A percentile compares a stretch with the other conserved stretches of the same genome.
phyloP scores from a whole-genome alignment of 2,113 vertebrate species.

The Peromyscus maniculatus region DNA sequence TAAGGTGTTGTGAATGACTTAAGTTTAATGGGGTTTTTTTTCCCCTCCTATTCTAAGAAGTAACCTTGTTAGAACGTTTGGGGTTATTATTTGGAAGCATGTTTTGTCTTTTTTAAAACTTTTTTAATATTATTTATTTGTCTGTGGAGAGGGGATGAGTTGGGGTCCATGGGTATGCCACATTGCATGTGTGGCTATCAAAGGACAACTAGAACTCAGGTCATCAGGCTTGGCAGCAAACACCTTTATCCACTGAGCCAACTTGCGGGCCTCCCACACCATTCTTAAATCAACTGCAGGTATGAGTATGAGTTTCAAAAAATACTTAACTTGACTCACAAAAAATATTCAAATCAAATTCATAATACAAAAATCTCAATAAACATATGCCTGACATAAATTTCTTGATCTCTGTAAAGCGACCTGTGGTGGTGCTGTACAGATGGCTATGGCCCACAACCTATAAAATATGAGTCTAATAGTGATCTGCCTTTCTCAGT shows the following conservation, averaged over 20 bases:
- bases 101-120: not conserved
- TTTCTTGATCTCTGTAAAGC: not conserved
- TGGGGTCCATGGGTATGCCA: not conserved
- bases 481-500: not conserved
- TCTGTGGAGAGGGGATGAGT: not conserved
- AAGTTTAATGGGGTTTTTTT: not conserved
- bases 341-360: slow-evolving; percentile 32
- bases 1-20: not conserved
- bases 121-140: not conserved
- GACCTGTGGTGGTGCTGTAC: not conserved
- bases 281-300: not conserved
- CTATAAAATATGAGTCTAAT: not conserved
- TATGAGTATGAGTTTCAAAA: slow-evolving; percentile 3
- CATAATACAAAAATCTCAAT: slow-evolving; percentile 47
- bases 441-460: not conserved
- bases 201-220: not conserved
- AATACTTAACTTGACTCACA: slow-evolving; percentile 2
- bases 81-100: not conserved
- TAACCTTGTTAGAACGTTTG: not conserved
- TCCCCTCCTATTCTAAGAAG: not conserved
- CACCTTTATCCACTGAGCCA: not conserved
- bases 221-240: not conserved
- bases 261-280: not conserved
- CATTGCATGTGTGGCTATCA: not conserved
- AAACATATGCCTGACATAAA: not conserved